A percentile compares a stretch with the other conserved stretches of the same genome.
Evolutionary conservation across 2,888 invertebrate genomes (phyloP).

Genomic region (Blastobasis lacticolella): DNA sequence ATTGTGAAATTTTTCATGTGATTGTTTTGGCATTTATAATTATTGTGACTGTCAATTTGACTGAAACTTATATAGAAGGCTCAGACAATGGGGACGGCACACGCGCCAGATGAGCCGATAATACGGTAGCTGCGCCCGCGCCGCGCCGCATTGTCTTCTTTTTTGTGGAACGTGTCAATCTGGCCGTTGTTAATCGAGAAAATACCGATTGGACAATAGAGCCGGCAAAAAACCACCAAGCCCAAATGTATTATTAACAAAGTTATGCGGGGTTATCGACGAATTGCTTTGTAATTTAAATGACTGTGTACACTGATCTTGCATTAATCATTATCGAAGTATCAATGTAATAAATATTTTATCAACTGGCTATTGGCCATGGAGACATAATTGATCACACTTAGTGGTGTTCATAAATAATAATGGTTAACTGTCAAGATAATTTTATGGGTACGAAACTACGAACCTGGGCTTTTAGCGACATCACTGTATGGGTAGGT

Average conservation of each 20-base stretch:
- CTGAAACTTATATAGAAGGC: background rate
- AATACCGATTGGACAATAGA: constrained; percentile 48
- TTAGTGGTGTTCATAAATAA: constrained; percentile 1
- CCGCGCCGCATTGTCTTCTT: constrained; percentile 40
- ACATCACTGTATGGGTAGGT: background rate
- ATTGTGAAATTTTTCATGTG: too few relatives aligned
- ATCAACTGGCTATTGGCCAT: constrained; percentile 11
- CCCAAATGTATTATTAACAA: constrained; percentile 33
- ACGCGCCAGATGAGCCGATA: constrained; percentile 21
- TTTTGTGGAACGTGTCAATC: constrained; percentile 47
- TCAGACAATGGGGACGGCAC: constrained; percentile 16
- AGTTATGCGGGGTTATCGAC: constrained; percentile 29
- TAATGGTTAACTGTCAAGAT: background rate
- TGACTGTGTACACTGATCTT: constrained; percentile 28
- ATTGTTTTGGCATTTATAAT: too few relatives aligned
- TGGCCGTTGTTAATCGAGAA: constrained; percentile 43
- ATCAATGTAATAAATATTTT: constrained; percentile 14
- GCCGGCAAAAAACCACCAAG: constrained; percentile 36
- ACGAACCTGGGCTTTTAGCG: background rate
- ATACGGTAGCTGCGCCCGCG: constrained; percentile 36
- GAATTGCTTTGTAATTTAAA: constrained; percentile 29
- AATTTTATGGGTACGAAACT: too few relatives aligned
- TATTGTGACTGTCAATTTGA: constrained; percentile 1
- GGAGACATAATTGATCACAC: constrained; percentile 8
- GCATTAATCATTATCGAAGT: constrained; percentile 23